Evolutionary conservation across 92 coral and sea anemone genomes (phyloP).

Genomic region (Porites lobata): DNA sequence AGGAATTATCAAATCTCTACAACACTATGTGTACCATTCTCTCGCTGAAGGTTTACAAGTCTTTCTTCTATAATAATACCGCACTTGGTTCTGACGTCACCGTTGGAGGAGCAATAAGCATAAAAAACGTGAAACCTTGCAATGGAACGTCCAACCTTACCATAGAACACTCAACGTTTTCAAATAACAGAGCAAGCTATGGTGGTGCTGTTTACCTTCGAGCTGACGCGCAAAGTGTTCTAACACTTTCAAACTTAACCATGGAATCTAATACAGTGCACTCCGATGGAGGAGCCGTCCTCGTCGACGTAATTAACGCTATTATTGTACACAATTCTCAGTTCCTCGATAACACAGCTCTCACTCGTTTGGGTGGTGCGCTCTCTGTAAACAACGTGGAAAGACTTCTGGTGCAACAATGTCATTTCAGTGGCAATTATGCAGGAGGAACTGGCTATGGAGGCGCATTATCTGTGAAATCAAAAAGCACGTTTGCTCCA

Average conservation of each 20-base stretch:
- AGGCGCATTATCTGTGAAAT: background rate
- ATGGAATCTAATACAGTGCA: too few species aligned
- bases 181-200: background rate
- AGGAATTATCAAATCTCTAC: too few species aligned
- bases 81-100: background rate
- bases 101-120: background rate
- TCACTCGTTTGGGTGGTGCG: background rate
- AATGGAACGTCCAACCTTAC: background rate
- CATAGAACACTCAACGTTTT: background rate
- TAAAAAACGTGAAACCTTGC: background rate
- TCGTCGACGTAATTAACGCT: background rate
- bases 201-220: slow-evolving; percentile 1
- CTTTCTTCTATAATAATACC: background rate
- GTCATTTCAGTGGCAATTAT: background rate
- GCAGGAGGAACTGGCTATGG: slow-evolving; percentile 1
- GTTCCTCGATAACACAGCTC: background rate
- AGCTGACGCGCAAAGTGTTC: too few species aligned
- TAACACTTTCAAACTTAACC: too few species aligned
- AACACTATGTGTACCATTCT: too few species aligned
- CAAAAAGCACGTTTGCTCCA: background rate
- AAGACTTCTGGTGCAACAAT: background rate
- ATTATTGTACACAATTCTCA: background rate
- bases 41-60: background rate
- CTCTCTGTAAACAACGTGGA: background rate
- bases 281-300: too few species aligned